Evolutionary conservation across 2,113 vertebrate species (phyloP), one percentile per base, ranked within the genome.

Genomic region (Rhabdomys dilectus): DNA sequence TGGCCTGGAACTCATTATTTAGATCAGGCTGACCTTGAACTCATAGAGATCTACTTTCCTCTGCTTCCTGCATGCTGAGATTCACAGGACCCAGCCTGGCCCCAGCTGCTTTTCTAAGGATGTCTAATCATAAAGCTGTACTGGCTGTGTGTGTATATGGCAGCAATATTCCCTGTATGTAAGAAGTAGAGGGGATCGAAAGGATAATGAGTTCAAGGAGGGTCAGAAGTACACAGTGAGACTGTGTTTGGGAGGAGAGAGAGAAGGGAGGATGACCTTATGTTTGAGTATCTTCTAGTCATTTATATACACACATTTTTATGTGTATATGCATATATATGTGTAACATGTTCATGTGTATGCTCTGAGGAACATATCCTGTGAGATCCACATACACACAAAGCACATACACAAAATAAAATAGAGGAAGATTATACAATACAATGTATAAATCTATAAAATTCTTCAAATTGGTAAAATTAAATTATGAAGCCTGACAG

Each of bases 41-140:
- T 85, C 82, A 45, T 45, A 45, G 4, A 64, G 29, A 45, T 66
- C 16, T 9, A 48, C 39, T 64, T 85, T 42, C 24, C 39, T 85
- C 60, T 85, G 60, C 16, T 39, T 66, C 5, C n/a, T 45, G 42
- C 64, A n/a, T 66, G 8, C 39, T 21, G 16, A 16, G 2, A 85
- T 85, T 85, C 58, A 84, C 26, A 17, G 26, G 4, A 34, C 16
- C 26, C 26, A 66, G 19, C 16, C 42, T 87, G 66, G 48, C 24
- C 13, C 29, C 56, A 85, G 39, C 26, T 94, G 64, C 86, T 86
- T 94, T 93, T 92, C 66, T 64, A 81, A 64, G 72, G 51, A 51
- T 10, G 51, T 51, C 51, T 51, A 58, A 3, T 58, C 3, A 53
- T 73, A n/a, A 86, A 89, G 39, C n/a, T 58, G 22, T 4, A 39